These are phyloP conservation scores for Drosophila kurseongensis DNA, from an alignment of 1,140 invertebrate genomes.

Conservation along the genomic window DNA sequence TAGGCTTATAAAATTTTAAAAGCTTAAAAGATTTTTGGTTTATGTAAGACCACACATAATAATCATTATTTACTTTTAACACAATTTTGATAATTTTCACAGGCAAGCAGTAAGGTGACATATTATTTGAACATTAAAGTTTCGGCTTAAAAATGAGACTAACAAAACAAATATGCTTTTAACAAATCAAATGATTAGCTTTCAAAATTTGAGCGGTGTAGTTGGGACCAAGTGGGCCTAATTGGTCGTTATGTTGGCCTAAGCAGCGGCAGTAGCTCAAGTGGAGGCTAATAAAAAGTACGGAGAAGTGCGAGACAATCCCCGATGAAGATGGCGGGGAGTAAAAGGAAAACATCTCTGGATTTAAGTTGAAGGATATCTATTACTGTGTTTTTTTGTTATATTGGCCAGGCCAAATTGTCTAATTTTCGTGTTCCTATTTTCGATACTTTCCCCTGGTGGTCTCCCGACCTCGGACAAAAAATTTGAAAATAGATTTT, in stretches of 20 bases:
- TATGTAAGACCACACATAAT: too few relatives aligned
- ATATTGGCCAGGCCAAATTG: background rate
- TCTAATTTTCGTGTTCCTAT: background rate
- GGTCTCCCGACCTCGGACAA: constrained; percentile 24
- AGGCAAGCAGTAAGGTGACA: too few relatives aligned
- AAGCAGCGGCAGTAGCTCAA: constrained; percentile 25
- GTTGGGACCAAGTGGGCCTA: constrained; percentile 64
- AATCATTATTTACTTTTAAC: too few relatives aligned
- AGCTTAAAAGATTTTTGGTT: too few relatives aligned
- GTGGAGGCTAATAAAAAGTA: constrained; percentile 75
- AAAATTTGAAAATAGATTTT: constrained; percentile 55
- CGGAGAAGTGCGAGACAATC: constrained; percentile 61
- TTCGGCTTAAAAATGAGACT: background rate
- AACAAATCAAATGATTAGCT: background rate
- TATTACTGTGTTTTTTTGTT: background rate
- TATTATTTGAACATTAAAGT: too few relatives aligned
- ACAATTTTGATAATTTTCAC: too few relatives aligned
- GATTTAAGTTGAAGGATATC: constrained; percentile 45
- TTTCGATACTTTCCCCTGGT: background rate
- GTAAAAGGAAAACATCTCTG: constrained; percentile 8
- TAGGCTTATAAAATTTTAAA: too few relatives aligned
- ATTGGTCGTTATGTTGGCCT: constrained; percentile 74
- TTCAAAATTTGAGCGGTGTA: constrained; percentile 4
- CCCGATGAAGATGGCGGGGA: background rate
- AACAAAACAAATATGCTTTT: too few relatives aligned